Evolutionary conservation across 2,113 vertebrate species (phyloP).

Genomic region (Heptranchias perlo): DNA sequence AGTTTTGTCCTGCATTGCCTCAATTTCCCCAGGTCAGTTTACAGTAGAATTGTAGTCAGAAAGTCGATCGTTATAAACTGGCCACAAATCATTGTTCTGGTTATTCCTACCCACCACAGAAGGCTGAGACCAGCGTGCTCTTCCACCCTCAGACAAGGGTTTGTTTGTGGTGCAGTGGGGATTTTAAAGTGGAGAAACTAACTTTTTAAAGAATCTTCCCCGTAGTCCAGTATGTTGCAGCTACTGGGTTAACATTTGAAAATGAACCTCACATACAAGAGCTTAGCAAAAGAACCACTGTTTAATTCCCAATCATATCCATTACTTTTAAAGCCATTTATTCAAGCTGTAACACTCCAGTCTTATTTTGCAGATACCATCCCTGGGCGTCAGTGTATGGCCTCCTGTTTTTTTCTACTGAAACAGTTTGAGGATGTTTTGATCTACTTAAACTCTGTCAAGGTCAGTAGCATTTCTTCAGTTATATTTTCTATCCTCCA

Average conservation of each 20-base stretch:
- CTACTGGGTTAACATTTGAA: not conserved
- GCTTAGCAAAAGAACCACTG: not conserved
- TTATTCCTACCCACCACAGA: not conserved
- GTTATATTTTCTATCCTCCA: not conserved
- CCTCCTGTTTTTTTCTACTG: constrained; percentile 90
- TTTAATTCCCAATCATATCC: not conserved
- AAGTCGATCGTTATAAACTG: not conserved
- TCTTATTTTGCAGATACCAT: constrained; percentile 77
- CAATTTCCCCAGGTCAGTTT: not conserved
- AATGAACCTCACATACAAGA: not conserved
- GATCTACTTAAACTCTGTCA: constrained; percentile 94
- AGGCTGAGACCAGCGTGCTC: not conserved
- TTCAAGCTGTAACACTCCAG: not conserved
- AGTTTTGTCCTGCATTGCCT: too few relatives aligned
- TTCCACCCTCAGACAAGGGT: not conserved
- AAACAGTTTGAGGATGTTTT: constrained; percentile 90
- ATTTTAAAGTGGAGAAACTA: not conserved
- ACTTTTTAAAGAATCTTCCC: not conserved
- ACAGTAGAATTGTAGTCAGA: too few relatives aligned
- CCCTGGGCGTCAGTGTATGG: constrained; percentile 94
- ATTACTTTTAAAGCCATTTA: not conserved
- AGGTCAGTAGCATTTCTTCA: constrained; percentile 63
- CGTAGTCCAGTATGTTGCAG: not conserved
- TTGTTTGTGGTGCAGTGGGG: not conserved
- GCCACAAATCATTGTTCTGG: not conserved